A percentile compares a stretch with the other conserved stretches of the same genome.
These are phyloP conservation scores for Germaria angustata DNA, from an alignment of 2,888 invertebrate genomes.

Conservation along the genomic window DNA sequence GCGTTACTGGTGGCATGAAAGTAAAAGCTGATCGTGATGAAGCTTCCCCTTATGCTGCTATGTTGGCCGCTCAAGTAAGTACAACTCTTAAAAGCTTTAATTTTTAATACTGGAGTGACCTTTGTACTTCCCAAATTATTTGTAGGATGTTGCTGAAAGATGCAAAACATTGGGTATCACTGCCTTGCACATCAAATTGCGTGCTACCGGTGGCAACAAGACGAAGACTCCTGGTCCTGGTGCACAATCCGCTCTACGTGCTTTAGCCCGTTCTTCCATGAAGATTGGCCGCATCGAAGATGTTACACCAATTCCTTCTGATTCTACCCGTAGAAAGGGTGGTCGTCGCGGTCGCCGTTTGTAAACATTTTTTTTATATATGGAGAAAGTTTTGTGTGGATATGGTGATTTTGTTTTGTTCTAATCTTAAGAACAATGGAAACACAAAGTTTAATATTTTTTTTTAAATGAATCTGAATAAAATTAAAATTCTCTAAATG, in stretches of 20 bases:
- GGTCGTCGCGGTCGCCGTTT: slow-evolving; percentile 99
- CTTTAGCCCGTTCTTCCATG: slow-evolving; percentile 99
- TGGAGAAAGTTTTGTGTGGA: slow-evolving; percentile 25
- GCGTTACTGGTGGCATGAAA: slow-evolving; percentile 99
- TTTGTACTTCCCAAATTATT: slow-evolving; percentile 31
- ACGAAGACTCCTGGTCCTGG: slow-evolving; percentile 99
- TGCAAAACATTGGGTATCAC: slow-evolving; percentile 98
- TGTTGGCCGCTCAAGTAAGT: slow-evolving; percentile 98
- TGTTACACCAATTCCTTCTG: slow-evolving; percentile 99
- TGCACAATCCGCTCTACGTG: slow-evolving; percentile 98
- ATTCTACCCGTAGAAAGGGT: slow-evolving; percentile 99
- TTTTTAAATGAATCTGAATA: slow-evolving; percentile 61
- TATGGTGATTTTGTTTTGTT: slow-evolving; percentile 39
- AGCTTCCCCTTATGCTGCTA: slow-evolving; percentile 99
- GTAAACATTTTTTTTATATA: slow-evolving; percentile 82
- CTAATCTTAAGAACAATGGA: slow-evolving; percentile 34
- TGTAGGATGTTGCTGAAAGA: slow-evolving; percentile 98
- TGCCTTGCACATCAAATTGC: slow-evolving; percentile 97
- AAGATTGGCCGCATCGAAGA: slow-evolving; percentile 99
- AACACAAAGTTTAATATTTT: slow-evolving; percentile 33
- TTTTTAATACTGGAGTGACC: too few species aligned
- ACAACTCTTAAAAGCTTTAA: neutral
- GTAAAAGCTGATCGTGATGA: slow-evolving; percentile 99
- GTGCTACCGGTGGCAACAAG: slow-evolving; percentile 99
- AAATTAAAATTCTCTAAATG: slow-evolving; percentile 8